Base-by-base conservation (phyloP, 92 coral and sea anemone genomes). In the Ricordea florida region DNA sequence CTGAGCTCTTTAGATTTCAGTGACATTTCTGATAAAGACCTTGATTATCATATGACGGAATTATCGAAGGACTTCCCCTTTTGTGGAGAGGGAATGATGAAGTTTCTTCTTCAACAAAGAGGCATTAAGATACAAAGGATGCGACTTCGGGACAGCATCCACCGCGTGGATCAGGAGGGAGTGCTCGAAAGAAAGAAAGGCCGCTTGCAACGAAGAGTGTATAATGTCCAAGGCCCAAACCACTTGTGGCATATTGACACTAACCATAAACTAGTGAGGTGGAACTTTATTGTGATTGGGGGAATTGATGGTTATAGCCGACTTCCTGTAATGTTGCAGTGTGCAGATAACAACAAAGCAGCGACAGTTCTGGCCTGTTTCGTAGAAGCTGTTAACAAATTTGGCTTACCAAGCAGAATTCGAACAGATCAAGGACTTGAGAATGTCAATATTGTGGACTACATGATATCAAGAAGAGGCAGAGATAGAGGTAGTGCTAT, bases 21-120 rank as follows among this genome's bases (percentile, higher is more conserved):
- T 38, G 78, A 86, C 73, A 66, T 86, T 48, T 52, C 78, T 28
- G 87, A 87, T 26, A 66, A 86, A 20, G 78, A 79, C 66, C 78
- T 85, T 51, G 82, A 79, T 48, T 32, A 10, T 38, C 69, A 78
- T 56, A 42, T 71, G 29, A 49, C 52, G 20, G 46, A 62, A 30
- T 22, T 84, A 26, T 59, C 80, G 11, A 77, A 84, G 26, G 89
- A 84, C 17, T 76, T 69, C 63, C 81, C 85, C 31, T 78, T 57
- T 43, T 78, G 85, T 53, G 90, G 85, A 20, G 85, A 85, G 65
- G 69, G 66, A 38, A 34, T 85, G 81, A 42, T 78, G 28, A 71
- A 64, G 48, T 69, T 67, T 28, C 61, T 85, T 55, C 82, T 79
- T 33, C 52, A 31, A 42, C 80, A 65, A 49, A 69, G 72, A 35